These are phyloP conservation scores for Perca schrenkii DNA, from an alignment of 2,113 vertebrate genomes.

Conservation along the genomic window DNA sequence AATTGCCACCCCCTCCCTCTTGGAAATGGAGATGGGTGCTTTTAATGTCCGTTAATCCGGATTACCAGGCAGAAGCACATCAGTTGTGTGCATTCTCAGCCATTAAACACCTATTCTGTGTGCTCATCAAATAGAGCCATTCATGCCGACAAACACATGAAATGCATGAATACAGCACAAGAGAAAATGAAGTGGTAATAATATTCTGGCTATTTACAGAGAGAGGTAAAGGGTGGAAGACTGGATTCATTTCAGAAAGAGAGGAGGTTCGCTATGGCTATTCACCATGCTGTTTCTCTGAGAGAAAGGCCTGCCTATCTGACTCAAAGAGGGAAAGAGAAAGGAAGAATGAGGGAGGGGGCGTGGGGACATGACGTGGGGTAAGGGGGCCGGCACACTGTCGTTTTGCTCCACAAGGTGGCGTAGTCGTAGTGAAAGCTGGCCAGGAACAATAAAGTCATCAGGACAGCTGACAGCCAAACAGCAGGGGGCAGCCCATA, in stretches of 20 bases:
- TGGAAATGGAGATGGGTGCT: constrained; percentile 79
- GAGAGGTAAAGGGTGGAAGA: constrained; percentile 45
- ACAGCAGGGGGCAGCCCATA: constrained; percentile 65
- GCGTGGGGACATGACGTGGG: constrained; percentile 47
- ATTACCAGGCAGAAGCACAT: constrained; percentile 80
- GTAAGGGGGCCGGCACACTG: constrained; percentile 6
- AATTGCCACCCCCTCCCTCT: constrained; percentile 56
- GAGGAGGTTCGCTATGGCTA: constrained; percentile 54
- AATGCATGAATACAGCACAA: constrained; percentile 78
- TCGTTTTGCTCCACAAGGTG: constrained; percentile 77
- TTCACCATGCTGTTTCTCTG: constrained; percentile 54
- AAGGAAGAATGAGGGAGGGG: constrained; percentile 39
- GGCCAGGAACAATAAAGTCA: constrained; percentile 74
- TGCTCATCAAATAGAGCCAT: constrained; percentile 74
- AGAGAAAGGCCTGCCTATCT: constrained; percentile 66
- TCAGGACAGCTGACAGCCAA: constrained; percentile 71
- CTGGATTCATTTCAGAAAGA: constrained; percentile 64
- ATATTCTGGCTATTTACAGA: constrained; percentile 78
- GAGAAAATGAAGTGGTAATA: constrained; percentile 77
- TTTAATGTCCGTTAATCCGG: constrained; percentile 85
- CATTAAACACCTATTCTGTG: constrained; percentile 73
- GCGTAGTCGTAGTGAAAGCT: constrained; percentile 57
- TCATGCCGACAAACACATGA: constrained; percentile 70
- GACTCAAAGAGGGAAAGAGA: constrained; percentile 59
- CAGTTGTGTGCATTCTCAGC: constrained; percentile 74